Evolutionary conservation across 2,888 invertebrate species (phyloP).

Genomic region (Tenthredo mesomela): DNA sequence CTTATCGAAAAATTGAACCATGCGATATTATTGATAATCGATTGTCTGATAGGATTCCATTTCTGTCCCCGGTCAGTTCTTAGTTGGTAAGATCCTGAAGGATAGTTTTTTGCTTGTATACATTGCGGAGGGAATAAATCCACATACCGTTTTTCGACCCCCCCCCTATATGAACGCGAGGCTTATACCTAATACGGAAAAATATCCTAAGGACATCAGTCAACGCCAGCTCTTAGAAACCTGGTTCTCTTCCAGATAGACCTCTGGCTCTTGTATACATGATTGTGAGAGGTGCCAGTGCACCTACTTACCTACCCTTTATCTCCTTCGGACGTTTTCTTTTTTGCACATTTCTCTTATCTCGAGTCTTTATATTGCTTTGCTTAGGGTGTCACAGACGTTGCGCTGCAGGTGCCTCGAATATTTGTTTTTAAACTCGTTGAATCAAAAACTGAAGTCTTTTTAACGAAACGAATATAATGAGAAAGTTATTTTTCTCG

Average conservation of each 20-base stretch:
- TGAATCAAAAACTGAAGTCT: background rate
- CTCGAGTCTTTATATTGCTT: background rate
- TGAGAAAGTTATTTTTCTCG: no score
- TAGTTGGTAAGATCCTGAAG: background rate
- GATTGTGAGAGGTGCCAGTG: conserved; percentile 40
- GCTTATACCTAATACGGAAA: conserved; percentile 61
- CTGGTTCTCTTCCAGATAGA: conserved; percentile 31
- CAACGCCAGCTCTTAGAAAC: conserved; percentile 67
- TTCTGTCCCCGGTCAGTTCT: background rate
- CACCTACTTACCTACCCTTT: conserved; percentile 30
- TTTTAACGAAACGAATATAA: no score
- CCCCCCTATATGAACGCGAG: background rate
- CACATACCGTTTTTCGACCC: conserved; percentile 39
- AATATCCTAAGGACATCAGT: conserved; percentile 72
- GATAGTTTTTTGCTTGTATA: background rate
- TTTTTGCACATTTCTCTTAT: background rate
- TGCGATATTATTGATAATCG: background rate
- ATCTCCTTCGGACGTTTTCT: background rate
- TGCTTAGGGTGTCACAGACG: no score
- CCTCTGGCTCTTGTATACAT: conserved; percentile 13
- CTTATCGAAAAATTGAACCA: background rate
- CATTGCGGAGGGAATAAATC: conserved; percentile 32
- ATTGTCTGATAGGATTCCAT: background rate
- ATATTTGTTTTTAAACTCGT: no score
- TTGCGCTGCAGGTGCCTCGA: no score